phyloP scores from a whole-genome alignment of 2,888 invertebrate species.

The Coleophora deauratella region DNA sequence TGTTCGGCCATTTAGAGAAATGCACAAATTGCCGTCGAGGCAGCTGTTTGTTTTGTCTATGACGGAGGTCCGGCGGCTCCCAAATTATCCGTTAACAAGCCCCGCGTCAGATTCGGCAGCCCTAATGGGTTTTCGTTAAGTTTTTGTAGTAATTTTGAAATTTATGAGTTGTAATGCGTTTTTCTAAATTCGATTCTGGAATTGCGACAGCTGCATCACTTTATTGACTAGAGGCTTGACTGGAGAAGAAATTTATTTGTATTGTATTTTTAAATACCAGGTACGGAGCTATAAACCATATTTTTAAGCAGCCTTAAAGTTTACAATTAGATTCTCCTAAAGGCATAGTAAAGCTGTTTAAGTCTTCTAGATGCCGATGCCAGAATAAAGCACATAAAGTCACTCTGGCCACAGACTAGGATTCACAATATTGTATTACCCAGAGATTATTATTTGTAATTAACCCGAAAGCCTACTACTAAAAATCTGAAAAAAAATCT shows the following conservation, averaged over 20 bases:
- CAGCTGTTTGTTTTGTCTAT: conserved; percentile 75
- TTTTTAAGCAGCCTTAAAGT: too few relatives aligned
- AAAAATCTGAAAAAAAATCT: too few relatives aligned
- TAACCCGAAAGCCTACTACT: too few relatives aligned
- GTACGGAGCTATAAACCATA: too few relatives aligned
- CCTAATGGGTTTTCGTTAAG: conserved; percentile 72
- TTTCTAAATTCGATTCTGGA: conserved; percentile 51
- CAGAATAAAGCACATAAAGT: too few relatives aligned
- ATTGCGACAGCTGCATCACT: conserved; percentile 58
- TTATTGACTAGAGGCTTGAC: conserved; percentile 42
- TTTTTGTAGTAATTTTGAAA: conserved; percentile 66
- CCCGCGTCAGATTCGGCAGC: conserved; percentile 74
- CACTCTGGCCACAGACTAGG: too few relatives aligned
- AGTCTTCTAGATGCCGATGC: too few relatives aligned
- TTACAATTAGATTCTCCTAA: too few relatives aligned
- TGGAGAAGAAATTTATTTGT: conserved; percentile 16
- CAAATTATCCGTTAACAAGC: conserved; percentile 72
- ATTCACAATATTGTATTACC: too few relatives aligned
- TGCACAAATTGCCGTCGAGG: conserved; percentile 67
- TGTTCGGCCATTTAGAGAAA: conserved; percentile 73
- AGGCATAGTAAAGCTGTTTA: too few relatives aligned
- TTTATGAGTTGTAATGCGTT: conserved; percentile 64
- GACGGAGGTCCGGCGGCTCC: conserved; percentile 65
- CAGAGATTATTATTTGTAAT: too few relatives aligned
- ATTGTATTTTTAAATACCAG: background rate